Base-by-base conservation (phyloP, 1,140 invertebrate genomes). In the Cydia pomonella region DNA sequence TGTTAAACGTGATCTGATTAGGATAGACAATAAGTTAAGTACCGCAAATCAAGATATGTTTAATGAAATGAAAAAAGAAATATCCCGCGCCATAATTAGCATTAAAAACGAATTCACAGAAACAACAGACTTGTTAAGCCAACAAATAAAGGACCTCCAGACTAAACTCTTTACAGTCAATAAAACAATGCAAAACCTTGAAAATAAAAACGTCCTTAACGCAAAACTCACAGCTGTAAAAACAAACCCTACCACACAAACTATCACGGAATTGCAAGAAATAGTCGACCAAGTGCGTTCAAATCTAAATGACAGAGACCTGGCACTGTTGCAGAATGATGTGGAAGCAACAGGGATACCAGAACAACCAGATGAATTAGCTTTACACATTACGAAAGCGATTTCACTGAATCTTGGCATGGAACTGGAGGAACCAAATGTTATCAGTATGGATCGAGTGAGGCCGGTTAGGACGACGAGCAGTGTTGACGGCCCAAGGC, bases 321-420 rank as follows among this genome's bases (percentile, higher is more conserved):
- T 21, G 18, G 18, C 69, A 21, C 18, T 41, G 16, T 18, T 73
- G 72, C 41, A 41, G 2, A 59, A 73, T 13, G 72, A 73, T n/a
- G 3, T 73, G 7, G 72, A 73, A 25, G 29, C 59, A 25, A 73
- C 44, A 16, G 72, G 72, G 5, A 25, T 73, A 7, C 72, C 72
- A 13, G 72, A 73, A 25, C 21, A 59, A 5, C 72, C n/a, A 5
- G 21, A 25, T 5, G 47, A 73, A 33, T 27, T 10, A 10, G 10
- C 33, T 10, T 18, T 25, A 16, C 72, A 73, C 72, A 27, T 73
- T 9, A n/a, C 38, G 7, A 9, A 23, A 21, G 25, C n/a, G 13
- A 18, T 73, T 2, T 18, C 72, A 9, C 13, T 23, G 10, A 73
- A 73, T 21, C 23, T 73, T 16, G 47, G 25, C 23, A 16, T 25